Evolutionary conservation across 2,797 vertebrate genomes (phyloP), one percentile per base, ranked within the genome.

Genomic region (Acanthurus tractus): DNA sequence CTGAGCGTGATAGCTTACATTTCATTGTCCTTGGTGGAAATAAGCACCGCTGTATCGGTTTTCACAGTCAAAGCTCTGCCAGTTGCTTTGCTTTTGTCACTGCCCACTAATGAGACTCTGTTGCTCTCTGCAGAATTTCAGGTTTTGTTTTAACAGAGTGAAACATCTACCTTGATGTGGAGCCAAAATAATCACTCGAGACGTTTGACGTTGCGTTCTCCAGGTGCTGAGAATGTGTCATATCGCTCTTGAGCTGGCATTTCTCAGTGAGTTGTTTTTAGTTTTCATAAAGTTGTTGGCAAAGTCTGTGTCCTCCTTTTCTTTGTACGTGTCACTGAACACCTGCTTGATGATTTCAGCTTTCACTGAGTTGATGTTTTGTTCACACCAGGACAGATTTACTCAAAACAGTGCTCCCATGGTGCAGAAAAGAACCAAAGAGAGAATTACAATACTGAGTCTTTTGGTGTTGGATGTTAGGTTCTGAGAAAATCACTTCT

Each of bases 1-100:
- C 86, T 83, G 87, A 90, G 86, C 57, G 69, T 78, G 87, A 90
- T 92, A 92, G 91, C 91, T 94, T 92, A 93, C 91, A 89, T 93
- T 93, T 93, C 92, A 93, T 93, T 93, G 93, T 94, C 92, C 92
- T 93, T 91, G 92, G 87, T 91, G 90, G 90, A 92, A 93, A 88
- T 90, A 91, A 91, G 88, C 89, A 82, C 81, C 20, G 49, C 89
- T 85, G 86, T 90, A 93, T 93, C 92, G 71, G 82, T 90, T 94
- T 92, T 93, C 93, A 92, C 84, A 79, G 88, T 89, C 90, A 91
- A 90, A 91, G 90, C 90, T 86, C 83, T 69, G 89, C 90, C 92
- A 92, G 92, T 91, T 92, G 91, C 88, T 92, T 89, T 79, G 86
- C 88, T 91, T 94, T 90, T 91, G 89, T 93, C 90, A 84, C 78